These are phyloP conservation scores for Pomacea canaliculata DNA, from an alignment of 2,888 invertebrate species.

Conservation along the genomic window DNA sequence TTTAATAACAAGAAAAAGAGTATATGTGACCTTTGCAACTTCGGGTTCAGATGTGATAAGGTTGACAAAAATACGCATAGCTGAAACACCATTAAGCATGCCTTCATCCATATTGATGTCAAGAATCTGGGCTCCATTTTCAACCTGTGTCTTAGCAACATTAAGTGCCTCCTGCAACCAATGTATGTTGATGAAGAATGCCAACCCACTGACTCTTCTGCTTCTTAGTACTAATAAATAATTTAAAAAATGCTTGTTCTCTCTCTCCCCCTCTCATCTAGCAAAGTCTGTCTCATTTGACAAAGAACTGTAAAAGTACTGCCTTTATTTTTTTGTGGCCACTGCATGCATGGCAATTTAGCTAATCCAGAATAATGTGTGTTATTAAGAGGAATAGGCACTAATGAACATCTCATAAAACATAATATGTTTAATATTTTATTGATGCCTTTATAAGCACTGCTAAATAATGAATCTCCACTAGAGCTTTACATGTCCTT, in stretches of 20 bases:
- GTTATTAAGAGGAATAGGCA: no score
- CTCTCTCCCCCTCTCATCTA: no score
- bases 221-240: background rate
- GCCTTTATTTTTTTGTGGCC: no score
- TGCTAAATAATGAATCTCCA: no score
- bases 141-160: constrained; percentile 74
- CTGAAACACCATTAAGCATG: constrained; percentile 73
- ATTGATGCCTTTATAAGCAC: no score
- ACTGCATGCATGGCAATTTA: no score
- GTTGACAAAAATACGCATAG: constrained; percentile 74
- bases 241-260: background rate
- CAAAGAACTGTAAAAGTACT: no score
- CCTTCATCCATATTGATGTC: constrained; percentile 77
- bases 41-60: constrained; percentile 75
- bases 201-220: background rate
- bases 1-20: background rate
- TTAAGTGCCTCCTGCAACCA: constrained; percentile 72
- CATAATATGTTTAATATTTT: no score
- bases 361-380: no score
- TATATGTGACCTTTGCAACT: constrained; percentile 71
- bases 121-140: constrained; percentile 75
- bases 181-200: background rate
- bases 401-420: no score
- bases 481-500: no score
- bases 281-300: no score